Base-by-base conservation (phyloP, 2,888 invertebrate genomes). In the Fragum fragum region DNA sequence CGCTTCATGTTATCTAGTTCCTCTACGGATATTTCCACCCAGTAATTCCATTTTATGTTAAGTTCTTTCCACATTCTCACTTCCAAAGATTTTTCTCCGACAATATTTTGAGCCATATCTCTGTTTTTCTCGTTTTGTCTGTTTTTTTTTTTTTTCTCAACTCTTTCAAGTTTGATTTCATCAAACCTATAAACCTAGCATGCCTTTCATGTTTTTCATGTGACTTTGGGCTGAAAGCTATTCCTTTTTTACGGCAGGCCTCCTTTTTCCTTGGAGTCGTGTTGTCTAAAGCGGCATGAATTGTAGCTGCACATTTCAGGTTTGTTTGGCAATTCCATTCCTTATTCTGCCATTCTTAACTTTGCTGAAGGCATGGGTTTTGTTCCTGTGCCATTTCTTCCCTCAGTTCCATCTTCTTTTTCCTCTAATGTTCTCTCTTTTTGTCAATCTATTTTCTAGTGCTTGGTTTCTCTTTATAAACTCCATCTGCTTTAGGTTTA, bases 251-350 rank as follows among this genome's bases (percentile, higher is more conserved):
- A 16, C 66, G 26, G 39, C 66, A 66, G 36, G 66, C 66, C 29
- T 66, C 66, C 32, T 66, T 66, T 28, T 66, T 66, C 16, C 36
- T 36, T 39, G 66, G 66, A 16, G 14, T 66, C n/a, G 36, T 66
- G 66, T 66, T 66, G 66, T 66, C 39, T 66, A 66, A 66, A 29
- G 66, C 66, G 29, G 66, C 26, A 66, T 36, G 39, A 29, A 32
- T 66, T 39, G 36, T 66, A 66, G 66, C 66, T 32, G 66, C 66
- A 66, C 66, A 66, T 66, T 66, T 66, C 66, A 28, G 66, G 39
- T 66, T 66, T 66, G 21, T 66, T 36, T 7, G 7, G 55, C 55
- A 55, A 55, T 6, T 55, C 18, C 55, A 55, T 55, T 11, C 39
- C 11, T 26, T 61, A 23, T 61, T 61, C 61, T 14, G 61, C 26